Evolutionary conservation across 2,113 vertebrate species (phyloP).

Genomic region (Coracopsis vasa): DNA sequence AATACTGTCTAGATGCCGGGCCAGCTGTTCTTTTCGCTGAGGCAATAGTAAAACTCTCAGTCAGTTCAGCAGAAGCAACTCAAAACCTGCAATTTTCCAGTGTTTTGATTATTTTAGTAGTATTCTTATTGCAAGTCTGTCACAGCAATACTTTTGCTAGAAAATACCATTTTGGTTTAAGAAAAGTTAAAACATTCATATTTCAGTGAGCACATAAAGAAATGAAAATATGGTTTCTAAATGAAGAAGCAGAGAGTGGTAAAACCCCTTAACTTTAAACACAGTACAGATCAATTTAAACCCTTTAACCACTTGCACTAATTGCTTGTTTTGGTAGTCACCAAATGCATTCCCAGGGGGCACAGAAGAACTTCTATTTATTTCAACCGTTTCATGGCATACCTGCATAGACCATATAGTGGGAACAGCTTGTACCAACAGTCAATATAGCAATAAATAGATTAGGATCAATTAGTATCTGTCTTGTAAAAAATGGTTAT

Average conservation of each 20-base stretch:
- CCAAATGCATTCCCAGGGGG: background rate
- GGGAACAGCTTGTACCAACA: background rate
- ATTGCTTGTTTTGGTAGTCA: background rate
- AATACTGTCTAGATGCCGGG: background rate
- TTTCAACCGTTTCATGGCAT: background rate
- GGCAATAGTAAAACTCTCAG: background rate
- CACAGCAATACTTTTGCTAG: background rate
- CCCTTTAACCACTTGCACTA: background rate
- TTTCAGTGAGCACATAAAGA: background rate
- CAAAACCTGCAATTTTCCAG: background rate
- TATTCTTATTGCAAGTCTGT: background rate
- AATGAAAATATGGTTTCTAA: background rate
- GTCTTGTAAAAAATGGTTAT: background rate
- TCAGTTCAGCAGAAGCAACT: background rate
- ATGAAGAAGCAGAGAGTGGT: background rate
- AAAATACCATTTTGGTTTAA: slow-evolving; percentile 2
- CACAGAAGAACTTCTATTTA: background rate
- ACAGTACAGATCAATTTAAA: background rate
- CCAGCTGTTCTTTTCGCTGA: background rate
- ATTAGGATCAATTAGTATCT: background rate
- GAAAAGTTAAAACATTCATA: background rate
- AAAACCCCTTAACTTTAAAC: background rate
- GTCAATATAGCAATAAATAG: background rate
- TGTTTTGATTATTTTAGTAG: background rate
- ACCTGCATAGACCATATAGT: background rate